These are phyloP conservation scores for Erynnis tages DNA, from an alignment of 2,888 invertebrate genomes.

Conservation along the genomic window DNA sequence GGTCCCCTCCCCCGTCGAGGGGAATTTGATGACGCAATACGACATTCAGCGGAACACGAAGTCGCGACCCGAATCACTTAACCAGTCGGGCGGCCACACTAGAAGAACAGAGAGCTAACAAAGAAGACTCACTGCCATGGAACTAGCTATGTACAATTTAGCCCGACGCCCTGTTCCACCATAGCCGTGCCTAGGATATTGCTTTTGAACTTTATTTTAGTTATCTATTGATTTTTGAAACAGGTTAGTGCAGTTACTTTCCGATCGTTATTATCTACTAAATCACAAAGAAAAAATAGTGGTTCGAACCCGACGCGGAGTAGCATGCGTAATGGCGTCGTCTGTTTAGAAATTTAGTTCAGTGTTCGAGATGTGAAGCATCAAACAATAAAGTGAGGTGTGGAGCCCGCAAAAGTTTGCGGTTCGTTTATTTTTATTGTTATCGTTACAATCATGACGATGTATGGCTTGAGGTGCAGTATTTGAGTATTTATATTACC, in stretches of 20 bases:
- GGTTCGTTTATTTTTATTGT: too few relatives aligned
- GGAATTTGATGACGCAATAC: slow-evolving; percentile 15
- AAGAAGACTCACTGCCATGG: slow-evolving; percentile 4
- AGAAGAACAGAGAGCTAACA: slow-evolving; percentile 6
- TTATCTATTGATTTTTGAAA: slow-evolving; percentile 13
- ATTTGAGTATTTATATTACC: too few relatives aligned
- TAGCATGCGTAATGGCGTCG: slow-evolving; percentile 21
- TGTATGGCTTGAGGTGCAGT: too few relatives aligned
- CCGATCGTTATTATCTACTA: slow-evolving; percentile 8
- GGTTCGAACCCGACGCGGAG: neutral
- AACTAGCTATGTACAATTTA: slow-evolving; percentile 11
- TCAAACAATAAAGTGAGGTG: too few relatives aligned
- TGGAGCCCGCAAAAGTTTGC: too few relatives aligned
- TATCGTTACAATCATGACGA: too few relatives aligned
- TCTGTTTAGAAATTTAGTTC: slow-evolving; percentile 1
- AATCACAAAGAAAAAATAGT: neutral
- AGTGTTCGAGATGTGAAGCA: slow-evolving; percentile 6
- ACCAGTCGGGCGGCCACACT: slow-evolving; percentile 15
- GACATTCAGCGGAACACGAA: slow-evolving; percentile 25
- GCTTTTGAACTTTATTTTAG: slow-evolving; percentile 19
- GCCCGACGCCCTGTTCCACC: slow-evolving; percentile 1
- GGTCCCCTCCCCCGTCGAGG: neutral
- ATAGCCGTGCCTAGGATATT: slow-evolving; percentile 16
- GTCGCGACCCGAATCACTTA: too few relatives aligned
- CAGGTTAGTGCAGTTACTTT: slow-evolving; percentile 21